phyloP scores from a whole-genome alignment of 1,140 invertebrate genomes.

The Saccostrea echinata region DNA sequence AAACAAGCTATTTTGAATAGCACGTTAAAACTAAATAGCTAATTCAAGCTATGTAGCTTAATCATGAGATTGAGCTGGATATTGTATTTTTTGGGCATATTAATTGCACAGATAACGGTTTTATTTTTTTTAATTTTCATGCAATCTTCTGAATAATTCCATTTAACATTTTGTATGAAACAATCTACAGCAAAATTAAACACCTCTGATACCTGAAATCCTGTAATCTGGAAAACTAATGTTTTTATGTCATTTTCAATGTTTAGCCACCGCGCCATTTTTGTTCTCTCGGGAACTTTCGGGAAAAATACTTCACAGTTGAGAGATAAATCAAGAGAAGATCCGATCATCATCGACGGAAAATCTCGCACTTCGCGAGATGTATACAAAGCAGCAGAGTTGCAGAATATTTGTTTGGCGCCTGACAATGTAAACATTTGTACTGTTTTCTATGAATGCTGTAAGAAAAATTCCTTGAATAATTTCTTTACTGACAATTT shows the following conservation, averaged over 20 bases:
- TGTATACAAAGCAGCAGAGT: slow-evolving; percentile 1
- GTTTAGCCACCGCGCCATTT: slow-evolving; percentile 58
- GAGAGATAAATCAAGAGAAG: neutral
- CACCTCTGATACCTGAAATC: slow-evolving; percentile 45
- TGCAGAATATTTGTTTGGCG: slow-evolving; percentile 20
- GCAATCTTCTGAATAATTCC: neutral
- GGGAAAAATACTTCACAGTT: neutral
- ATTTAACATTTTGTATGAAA: neutral
- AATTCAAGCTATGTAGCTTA: no score
- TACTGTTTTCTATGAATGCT: neutral
- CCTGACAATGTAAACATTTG: slow-evolving; percentile 19
- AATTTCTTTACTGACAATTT: no score
- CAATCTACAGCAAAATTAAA: neutral
- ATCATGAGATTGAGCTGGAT: no score
- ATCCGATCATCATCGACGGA: neutral
- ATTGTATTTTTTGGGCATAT: neutral
- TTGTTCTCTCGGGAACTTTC: neutral
- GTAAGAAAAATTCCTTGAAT: no score
- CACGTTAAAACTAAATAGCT: no score
- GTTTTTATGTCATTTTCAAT: slow-evolving; percentile 54
- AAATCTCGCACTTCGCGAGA: slow-evolving; percentile 21
- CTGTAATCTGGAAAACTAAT: slow-evolving; percentile 47
- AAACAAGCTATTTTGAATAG: no score
- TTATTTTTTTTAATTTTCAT: neutral
- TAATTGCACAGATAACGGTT: no score